Percentiles rank a stretch among this genome's conserved stretches.
Evolutionary conservation across 2,888 invertebrate species (phyloP).

Genomic region (Eubasilissa splendida): DNA sequence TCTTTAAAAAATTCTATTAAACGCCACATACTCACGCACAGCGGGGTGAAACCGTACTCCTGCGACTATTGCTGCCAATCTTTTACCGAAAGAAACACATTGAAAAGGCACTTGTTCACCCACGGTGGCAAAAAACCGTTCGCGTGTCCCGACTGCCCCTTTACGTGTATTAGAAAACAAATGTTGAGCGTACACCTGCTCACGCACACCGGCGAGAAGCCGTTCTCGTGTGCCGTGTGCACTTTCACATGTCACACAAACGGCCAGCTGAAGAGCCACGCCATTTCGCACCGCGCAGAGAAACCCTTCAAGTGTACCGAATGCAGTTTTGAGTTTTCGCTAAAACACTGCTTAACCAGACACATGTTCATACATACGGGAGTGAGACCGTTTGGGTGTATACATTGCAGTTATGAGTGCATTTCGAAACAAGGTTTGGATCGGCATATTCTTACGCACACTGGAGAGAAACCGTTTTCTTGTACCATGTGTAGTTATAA

Average conservation of each 20-base stretch:
- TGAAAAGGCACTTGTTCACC: background rate
- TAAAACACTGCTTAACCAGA: background rate
- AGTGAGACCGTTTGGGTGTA: background rate
- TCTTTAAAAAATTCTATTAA: no score
- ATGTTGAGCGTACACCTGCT: background rate
- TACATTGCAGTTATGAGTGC: background rate
- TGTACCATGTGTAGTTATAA: background rate
- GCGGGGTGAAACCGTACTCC: background rate
- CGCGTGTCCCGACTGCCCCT: background rate
- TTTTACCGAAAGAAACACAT: background rate
- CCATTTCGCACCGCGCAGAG: background rate
- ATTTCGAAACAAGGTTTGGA: background rate
- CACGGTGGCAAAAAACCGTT: constrained; percentile 8
- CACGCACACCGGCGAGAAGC: constrained; percentile 1
- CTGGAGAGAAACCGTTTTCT: background rate
- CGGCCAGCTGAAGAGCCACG: background rate
- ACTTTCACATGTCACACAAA: background rate
- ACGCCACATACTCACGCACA: background rate
- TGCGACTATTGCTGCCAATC: background rate
- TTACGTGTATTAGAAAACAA: background rate
- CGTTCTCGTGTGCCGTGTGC: background rate
- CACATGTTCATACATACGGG: background rate
- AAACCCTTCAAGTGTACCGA: background rate
- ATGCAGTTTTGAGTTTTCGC: background rate
- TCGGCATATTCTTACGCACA: background rate